phyloP scores from a whole-genome alignment of 2,797 vertebrate genomes.

The Coregonus sp. region DNA sequence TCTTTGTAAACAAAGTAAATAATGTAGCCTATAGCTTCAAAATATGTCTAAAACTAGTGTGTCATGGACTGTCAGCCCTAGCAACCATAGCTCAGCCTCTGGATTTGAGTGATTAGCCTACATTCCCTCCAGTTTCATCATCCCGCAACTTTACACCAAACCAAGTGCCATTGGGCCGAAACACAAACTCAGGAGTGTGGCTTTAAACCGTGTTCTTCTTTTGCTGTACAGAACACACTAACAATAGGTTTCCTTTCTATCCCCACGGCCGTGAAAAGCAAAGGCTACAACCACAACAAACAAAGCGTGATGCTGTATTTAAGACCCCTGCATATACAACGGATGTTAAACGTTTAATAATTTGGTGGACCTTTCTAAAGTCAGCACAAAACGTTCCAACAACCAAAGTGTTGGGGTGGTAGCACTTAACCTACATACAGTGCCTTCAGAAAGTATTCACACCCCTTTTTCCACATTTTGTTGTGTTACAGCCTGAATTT shows the following conservation, averaged over 20 bases:
- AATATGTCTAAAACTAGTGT: not conserved
- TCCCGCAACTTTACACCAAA: not conserved
- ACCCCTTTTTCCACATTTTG: too few relatives aligned
- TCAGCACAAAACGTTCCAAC: not conserved
- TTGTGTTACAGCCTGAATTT: too few relatives aligned
- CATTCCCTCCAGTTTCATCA: not conserved
- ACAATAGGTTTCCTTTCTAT: not conserved
- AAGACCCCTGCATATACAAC: not conserved
- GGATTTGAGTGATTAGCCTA: not conserved
- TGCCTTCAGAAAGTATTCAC: too few relatives aligned
- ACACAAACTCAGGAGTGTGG: not conserved
- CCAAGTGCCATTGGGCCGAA: not conserved
- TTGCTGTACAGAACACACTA: not conserved
- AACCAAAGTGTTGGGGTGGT: not conserved
- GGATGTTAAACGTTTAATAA: constrained; percentile 3
- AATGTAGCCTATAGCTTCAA: not conserved
- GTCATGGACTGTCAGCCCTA: not conserved
- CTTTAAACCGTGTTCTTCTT: constrained; percentile 3
- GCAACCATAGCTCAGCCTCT: not conserved
- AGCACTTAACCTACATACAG: not conserved
- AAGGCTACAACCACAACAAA: not conserved
- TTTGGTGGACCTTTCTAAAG: not conserved
- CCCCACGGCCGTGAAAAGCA: not conserved
- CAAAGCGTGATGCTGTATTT: not conserved
- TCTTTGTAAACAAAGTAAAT: not conserved